phyloP scores from a whole-genome alignment of 2,888 invertebrate species.

The Agonopterix arenella region DNA sequence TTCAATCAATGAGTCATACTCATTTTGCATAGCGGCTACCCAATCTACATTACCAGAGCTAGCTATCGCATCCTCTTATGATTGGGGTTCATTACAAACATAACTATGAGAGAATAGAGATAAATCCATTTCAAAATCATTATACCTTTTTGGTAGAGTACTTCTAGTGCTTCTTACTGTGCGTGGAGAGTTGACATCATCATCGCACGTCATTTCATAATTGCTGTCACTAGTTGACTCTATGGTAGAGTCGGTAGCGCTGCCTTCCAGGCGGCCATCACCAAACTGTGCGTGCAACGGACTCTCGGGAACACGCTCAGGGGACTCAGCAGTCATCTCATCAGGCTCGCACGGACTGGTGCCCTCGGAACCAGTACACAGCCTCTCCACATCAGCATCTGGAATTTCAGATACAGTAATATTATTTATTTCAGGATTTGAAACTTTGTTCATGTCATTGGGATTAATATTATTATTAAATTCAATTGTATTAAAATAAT shows the following conservation, averaged over 20 bases:
- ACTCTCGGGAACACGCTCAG: neutral
- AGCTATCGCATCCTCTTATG: constrained; percentile 4
- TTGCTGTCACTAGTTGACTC: neutral
- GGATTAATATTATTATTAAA: neutral
- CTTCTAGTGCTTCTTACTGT: constrained; percentile 1
- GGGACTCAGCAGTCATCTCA: neutral
- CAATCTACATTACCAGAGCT: constrained; percentile 4
- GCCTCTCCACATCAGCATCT: neutral
- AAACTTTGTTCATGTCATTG: neutral
- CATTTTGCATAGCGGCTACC: constrained; percentile 8
- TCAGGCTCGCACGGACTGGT: no score
- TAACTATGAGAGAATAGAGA: neutral
- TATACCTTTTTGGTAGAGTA: constrained; percentile 1
- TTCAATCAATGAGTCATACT: constrained; percentile 9
- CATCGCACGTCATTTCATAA: neutral
- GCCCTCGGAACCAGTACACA: no score
- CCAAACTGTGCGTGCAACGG: neutral
- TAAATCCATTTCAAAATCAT: constrained; percentile 4
- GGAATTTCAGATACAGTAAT: neutral
- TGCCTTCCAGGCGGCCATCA: neutral
- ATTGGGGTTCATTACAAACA: neutral
- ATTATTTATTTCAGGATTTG: neutral
- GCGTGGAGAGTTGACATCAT: neutral
- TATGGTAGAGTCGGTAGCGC: neutral
- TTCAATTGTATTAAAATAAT: neutral